Evolutionary conservation across 53 echinoderm and acorn worm genomes (phyloP).

Genomic region (Holothuria leucospilota): DNA sequence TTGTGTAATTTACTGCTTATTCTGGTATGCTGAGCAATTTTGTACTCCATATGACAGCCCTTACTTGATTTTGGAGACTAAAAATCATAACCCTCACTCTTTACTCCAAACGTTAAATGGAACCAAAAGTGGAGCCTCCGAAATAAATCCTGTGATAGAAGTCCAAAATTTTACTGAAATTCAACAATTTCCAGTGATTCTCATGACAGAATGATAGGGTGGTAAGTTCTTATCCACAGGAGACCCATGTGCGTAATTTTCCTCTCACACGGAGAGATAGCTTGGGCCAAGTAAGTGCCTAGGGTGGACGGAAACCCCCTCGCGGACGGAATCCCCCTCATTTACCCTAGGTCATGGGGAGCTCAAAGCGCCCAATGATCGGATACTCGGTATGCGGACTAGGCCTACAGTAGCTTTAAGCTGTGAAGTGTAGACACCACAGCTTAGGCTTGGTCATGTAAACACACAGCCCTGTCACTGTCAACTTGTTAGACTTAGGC

Average conservation of each 20-base stretch:
- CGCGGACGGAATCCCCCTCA: neutral
- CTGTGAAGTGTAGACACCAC: no score
- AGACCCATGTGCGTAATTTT: slow-evolving; percentile 9
- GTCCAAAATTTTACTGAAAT: slow-evolving; percentile 6
- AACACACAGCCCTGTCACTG: no score
- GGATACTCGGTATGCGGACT: no score
- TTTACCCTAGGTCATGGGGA: no score
- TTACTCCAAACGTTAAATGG: neutral
- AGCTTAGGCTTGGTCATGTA: no score
- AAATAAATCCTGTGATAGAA: slow-evolving; percentile 18
- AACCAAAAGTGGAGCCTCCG: neutral
- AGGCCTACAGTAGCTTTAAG: no score
- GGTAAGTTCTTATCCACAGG: neutral
- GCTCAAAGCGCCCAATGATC: no score
- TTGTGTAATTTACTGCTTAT: no score
- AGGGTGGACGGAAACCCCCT: slow-evolving; percentile 4
- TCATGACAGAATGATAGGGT: slow-evolving; percentile 7
- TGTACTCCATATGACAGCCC: no score
- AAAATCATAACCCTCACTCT: neutral
- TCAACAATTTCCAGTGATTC: slow-evolving; percentile 17
- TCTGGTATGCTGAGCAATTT: no score
- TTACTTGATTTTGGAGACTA: no score
- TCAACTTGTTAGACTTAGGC: no score
- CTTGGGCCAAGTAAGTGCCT: neutral
- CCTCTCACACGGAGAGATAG: neutral